A percentile compares a stretch with the other conserved stretches of the same genome.
Conservation (phyloP, 2,888 invertebrate genomes). For the Habrosyne pyritoides region DNA sequence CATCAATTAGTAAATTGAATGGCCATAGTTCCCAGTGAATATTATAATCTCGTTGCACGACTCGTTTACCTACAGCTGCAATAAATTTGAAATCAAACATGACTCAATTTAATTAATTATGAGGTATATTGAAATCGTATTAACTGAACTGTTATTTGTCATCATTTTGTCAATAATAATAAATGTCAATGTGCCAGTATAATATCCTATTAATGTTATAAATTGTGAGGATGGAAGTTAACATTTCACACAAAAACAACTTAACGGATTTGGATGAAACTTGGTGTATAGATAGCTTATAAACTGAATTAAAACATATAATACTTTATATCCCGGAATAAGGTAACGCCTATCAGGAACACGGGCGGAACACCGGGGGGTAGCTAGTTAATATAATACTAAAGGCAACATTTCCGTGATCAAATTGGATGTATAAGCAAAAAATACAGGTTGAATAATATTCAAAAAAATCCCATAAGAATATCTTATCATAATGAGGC, state of each 20-base stretch:
- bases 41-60: not conserved
- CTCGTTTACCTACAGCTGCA: not conserved
- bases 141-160: not conserved
- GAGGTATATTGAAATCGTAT: not conserved
- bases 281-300: no score
- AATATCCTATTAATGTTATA: no score
- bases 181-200: no score
- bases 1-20: not conserved
- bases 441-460: not conserved
- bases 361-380: no score
- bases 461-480: slow-evolving; percentile 3
- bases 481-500: slow-evolving; percentile 3
- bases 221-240: no score
- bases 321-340: no score
- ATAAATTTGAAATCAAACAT: not conserved
- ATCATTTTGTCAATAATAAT: no score
- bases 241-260: no score
- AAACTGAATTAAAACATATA: no score
- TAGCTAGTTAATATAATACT: no score
- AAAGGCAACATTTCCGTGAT: not conserved
- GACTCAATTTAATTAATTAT: not conserved
- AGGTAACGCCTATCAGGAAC: no score
- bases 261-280: no score
- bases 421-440: not conserved
- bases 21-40: not conserved